Evolutionary conservation across 2,888 invertebrate genomes (phyloP).

Genomic region (Silvanus unidentatus): DNA sequence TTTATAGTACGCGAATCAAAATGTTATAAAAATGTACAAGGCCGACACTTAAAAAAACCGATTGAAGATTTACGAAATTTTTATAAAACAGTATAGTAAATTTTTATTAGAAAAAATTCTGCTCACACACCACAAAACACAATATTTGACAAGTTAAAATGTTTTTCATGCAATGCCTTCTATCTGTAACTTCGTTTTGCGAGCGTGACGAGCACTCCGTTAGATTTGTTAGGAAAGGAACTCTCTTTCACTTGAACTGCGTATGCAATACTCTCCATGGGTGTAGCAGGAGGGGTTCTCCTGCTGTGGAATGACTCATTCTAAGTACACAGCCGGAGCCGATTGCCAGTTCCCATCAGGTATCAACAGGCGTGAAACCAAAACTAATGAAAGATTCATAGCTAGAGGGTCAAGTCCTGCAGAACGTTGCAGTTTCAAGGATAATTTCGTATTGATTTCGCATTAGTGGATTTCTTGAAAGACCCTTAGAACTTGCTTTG

Average conservation of each 20-base stretch:
- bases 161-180: constrained; percentile 21
- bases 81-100: too few relatives aligned
- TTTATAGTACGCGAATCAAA: constrained; percentile 1
- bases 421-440: too few relatives aligned
- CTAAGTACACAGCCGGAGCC: neutral
- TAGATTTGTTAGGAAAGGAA: constrained; percentile 24
- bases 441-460: too few relatives aligned
- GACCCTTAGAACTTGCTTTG: too few relatives aligned
- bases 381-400: too few relatives aligned
- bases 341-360: neutral
- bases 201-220: constrained; percentile 30
- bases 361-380: constrained; percentile 6
- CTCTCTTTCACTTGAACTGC: constrained; percentile 2
- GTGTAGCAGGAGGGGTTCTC: too few relatives aligned
- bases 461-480: too few relatives aligned
- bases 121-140: neutral
- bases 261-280: too few relatives aligned
- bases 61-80: too few relatives aligned
- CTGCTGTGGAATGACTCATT: too few relatives aligned
- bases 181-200: constrained; percentile 11
- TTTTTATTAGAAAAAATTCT: too few relatives aligned
- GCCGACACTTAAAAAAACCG: neutral
- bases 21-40: constrained; percentile 1
- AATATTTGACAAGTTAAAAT: constrained; percentile 16
- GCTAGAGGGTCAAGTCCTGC: too few relatives aligned